Evolutionary conservation across 2,888 invertebrate genomes (phyloP), one percentile per base, ranked within the genome.

Genomic region (Polydrusus pterygomalis): DNA sequence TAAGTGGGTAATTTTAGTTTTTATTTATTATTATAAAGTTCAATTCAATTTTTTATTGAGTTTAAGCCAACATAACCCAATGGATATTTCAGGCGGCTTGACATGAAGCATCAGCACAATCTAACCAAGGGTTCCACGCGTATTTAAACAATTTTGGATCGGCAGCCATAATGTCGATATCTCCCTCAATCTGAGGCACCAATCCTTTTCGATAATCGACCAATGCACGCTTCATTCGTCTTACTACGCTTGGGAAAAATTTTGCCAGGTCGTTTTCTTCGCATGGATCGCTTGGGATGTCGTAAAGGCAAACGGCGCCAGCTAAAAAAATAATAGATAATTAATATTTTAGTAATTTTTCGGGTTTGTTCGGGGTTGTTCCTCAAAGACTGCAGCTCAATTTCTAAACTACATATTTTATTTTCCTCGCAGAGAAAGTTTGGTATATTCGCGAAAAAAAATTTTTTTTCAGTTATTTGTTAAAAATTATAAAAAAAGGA

Each of bases 221-320:
- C 75, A 92, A 83, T n/a, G 88, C 85, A 30, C 88, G 84, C 81
- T 89, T 88, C 84, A 90, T 87, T 72, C 88, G 82, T 25, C 88
- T 83, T n/a, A 83, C 90, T 11, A 92, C 90, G 78, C 89, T 89
- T 6, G 89, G 89, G 10, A 90, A 90, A 69, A 86, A 88, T 62
- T 86, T 84, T 84, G 91, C 90, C 58, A 92, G 84, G 82, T 96
- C 94, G 81, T 91, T 91, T 68, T 92, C 92, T 85, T 96, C 96
- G 82, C 94, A 93, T 0, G 96, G 96, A 86, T 96, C 96, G 65
- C 90, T 89, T 0, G 91, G 90, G 54, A 96, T 91, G 84, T 96
- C 93, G 87, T 92, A 96, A 13, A 94, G 89, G 81, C 94, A 94
- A n/a, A 92, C 91, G 6, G 90, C 89, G 47, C 86, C 90, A 77